phyloP scores from a whole-genome alignment of 2,797 vertebrate species.

The Cuniculus paca region DNA sequence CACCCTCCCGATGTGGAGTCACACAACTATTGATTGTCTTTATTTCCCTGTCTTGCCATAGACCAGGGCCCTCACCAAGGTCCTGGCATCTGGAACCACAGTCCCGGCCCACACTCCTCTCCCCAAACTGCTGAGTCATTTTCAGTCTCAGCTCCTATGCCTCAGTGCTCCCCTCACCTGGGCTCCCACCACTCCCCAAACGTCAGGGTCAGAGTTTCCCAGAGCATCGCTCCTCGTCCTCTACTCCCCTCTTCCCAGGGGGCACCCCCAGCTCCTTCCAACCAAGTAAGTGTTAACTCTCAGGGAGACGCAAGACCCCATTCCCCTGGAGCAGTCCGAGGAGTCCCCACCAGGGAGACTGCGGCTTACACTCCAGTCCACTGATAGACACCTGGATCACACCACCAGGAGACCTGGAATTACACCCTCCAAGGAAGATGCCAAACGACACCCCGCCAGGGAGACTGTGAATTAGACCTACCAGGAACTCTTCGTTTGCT shows the following conservation, averaged over 20 bases:
- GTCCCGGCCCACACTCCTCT: not conserved
- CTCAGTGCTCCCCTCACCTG: no score
- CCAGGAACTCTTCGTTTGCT: not conserved
- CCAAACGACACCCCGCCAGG: not conserved
- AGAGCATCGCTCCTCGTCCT: accelerated
- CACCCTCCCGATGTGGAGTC: not conserved
- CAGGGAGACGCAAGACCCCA: not conserved
- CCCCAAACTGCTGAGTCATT: not conserved
- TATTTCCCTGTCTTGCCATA: accelerated
- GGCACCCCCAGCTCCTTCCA: not conserved
- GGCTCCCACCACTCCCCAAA: not conserved
- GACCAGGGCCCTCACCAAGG: not conserved
- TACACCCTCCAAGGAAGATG: not conserved
- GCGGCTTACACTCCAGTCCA: not conserved
- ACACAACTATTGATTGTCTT: no score
- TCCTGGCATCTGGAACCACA: not conserved
- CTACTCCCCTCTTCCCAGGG: not conserved
- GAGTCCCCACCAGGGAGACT: not conserved
- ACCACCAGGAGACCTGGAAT: not conserved
- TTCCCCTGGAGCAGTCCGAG: not conserved
- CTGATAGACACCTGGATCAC: not conserved
- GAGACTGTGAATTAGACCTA: not conserved
- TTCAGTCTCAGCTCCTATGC: not conserved
- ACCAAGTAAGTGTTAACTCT: not conserved
- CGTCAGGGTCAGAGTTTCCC: not conserved